These are phyloP conservation scores for Sclerurus mexicanus DNA, from an alignment of 2,113 vertebrate species.

Conservation along the genomic window DNA sequence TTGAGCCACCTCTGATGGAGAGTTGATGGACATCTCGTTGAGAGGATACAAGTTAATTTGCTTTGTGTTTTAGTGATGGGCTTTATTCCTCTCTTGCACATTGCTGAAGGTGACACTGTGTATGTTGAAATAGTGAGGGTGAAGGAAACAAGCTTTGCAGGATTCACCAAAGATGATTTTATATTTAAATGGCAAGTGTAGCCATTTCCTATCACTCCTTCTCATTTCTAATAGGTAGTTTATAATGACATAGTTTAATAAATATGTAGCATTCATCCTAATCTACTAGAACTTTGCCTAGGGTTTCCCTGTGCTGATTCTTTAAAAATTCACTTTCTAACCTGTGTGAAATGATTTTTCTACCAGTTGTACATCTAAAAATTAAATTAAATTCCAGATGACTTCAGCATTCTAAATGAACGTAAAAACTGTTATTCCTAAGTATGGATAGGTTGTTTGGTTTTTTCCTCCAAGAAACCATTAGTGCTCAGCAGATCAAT, in stretches of 20 bases:
- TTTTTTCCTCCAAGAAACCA: background rate
- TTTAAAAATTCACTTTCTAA: background rate
- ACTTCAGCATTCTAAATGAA: background rate
- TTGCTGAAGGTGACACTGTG: background rate
- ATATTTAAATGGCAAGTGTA: background rate
- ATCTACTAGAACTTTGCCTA: background rate
- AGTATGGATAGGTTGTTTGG: background rate
- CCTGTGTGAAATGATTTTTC: background rate
- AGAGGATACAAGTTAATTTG: background rate
- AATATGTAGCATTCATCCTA: background rate
- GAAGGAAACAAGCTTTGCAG: background rate
- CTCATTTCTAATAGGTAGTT: background rate
- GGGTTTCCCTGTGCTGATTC: background rate
- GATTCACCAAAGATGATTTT: background rate
- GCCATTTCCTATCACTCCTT: background rate
- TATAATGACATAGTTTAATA: background rate
- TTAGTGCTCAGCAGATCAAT: background rate
- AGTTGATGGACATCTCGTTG: background rate
- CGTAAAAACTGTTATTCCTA: background rate
- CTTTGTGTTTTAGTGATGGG: background rate
- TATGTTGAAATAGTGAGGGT: background rate
- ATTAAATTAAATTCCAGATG: background rate
- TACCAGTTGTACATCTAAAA: background rate
- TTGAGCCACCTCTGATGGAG: background rate
- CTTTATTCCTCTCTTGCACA: background rate